Evolutionary conservation across 2,797 vertebrate species (phyloP).

Genomic region (Leuciscus waleckii): DNA sequence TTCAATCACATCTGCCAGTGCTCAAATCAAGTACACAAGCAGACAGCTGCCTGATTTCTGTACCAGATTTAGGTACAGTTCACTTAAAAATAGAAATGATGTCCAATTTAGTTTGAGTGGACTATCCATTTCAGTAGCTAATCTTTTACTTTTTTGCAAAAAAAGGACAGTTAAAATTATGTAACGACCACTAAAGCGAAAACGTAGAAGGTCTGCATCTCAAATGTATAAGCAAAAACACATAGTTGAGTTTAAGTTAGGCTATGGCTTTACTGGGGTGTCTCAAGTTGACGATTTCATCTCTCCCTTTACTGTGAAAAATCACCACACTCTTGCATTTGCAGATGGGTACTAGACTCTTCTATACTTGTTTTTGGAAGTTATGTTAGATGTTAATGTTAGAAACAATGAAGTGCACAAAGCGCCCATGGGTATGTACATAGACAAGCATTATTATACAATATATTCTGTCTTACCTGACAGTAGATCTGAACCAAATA

Average conservation of each 20-base stretch:
- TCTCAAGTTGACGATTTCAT: neutral
- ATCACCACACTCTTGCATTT: neutral
- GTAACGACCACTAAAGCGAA: neutral
- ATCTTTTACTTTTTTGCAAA: neutral
- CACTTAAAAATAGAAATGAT: neutral
- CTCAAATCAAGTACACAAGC: slow-evolving; percentile 50
- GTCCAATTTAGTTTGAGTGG: neutral
- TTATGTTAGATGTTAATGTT: too few relatives aligned
- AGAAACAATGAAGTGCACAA: neutral
- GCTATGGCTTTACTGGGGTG: neutral
- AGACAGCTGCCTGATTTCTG: slow-evolving; percentile 2
- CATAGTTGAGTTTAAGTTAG: neutral
- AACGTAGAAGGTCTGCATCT: neutral
- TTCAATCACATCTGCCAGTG: slow-evolving; percentile 56
- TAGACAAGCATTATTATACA: neutral
- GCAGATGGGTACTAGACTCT: neutral
- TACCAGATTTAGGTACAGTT: neutral
- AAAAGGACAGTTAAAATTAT: neutral
- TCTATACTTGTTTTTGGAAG: neutral
- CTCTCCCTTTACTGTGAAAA: neutral
- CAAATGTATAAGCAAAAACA: neutral
- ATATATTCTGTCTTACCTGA: slow-evolving; percentile 84
- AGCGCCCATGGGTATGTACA: neutral
- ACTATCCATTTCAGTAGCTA: neutral
- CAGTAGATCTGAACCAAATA: slow-evolving; percentile 97